Evolutionary conservation across 1,140 invertebrate genomes (phyloP).

Genomic region (Apis cerana): DNA sequence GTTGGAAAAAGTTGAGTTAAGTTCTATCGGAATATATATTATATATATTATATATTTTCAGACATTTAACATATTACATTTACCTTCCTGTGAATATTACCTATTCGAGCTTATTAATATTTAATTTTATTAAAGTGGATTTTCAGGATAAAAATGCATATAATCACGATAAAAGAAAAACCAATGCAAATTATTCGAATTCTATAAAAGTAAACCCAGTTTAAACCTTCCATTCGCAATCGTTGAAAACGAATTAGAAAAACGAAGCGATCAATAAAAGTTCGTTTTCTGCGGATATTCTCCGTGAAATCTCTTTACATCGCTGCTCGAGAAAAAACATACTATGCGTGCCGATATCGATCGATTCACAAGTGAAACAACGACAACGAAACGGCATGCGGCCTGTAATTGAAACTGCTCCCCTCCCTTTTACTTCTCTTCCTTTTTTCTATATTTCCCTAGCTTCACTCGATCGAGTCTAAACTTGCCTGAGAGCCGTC

Average conservation of each 20-base stretch:
- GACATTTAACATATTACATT: too few relatives aligned
- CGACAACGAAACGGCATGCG: constrained; percentile 21
- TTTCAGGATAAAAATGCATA: too few relatives aligned
- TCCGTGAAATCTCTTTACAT: constrained; percentile 12
- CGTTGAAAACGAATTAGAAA: background rate
- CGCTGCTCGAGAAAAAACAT: constrained; percentile 12
- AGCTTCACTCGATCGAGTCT: constrained; percentile 3
- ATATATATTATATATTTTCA: too few relatives aligned
- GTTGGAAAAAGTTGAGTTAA: too few relatives aligned
- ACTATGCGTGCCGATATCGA: constrained; percentile 13
- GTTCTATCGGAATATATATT: too few relatives aligned
- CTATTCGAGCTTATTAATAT: too few relatives aligned
- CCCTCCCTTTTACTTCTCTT: background rate
- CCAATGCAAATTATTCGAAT: too few relatives aligned
- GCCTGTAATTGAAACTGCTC: constrained; percentile 36
- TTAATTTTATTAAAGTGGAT: too few relatives aligned
- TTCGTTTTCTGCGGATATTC: constrained; percentile 14
- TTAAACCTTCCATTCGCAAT: background rate
- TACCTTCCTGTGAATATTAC: too few relatives aligned
- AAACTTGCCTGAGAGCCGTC: constrained; percentile 88
- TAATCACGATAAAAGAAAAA: too few relatives aligned
- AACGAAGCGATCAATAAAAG: background rate
- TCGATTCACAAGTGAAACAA: constrained; percentile 29
- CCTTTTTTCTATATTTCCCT: too few relatives aligned
- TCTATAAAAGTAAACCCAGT: too few relatives aligned